phyloP scores from a whole-genome alignment of 2,113 vertebrate genomes.

The Choloepus hoffmanni region DNA sequence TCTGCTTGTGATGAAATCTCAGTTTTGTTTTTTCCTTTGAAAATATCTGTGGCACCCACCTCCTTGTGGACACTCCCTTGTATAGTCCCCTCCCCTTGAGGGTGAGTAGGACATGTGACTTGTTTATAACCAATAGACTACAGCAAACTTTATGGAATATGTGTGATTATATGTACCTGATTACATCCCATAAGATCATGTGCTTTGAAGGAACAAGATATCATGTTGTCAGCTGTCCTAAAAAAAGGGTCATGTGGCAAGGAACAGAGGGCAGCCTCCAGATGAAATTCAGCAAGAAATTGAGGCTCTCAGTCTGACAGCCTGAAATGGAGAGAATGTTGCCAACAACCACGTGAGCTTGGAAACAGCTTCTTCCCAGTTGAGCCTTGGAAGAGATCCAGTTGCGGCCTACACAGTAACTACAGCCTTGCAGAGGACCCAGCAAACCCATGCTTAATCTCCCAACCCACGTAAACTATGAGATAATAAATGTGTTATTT shows the following conservation, averaged over 20 bases:
- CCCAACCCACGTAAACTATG: neutral
- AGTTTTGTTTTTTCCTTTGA: too few relatives aligned
- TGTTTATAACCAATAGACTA: neutral
- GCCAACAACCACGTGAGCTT: neutral
- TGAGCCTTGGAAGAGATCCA: neutral
- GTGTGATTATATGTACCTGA: neutral
- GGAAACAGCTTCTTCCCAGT: neutral
- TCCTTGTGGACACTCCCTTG: neutral
- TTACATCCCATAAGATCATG: neutral
- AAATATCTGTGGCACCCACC: neutral
- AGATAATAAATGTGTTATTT: constrained; percentile 2
- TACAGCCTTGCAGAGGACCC: neutral
- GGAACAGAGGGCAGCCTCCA: neutral
- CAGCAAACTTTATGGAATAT: neutral
- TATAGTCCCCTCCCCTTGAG: too few relatives aligned
- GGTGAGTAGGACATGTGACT: neutral
- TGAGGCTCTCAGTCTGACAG: neutral
- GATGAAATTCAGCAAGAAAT: neutral
- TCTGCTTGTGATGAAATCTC: too few relatives aligned
- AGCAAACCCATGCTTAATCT: neutral
- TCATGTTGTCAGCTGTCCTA: too few relatives aligned
- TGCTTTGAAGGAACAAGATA: neutral
- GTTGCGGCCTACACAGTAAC: neutral
- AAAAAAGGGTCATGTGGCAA: neutral
- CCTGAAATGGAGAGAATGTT: neutral